Evolutionary conservation across 2,797 vertebrate species (phyloP), one percentile per base, ranked within the genome.

Genomic region (Fringilla coelebs): DNA sequence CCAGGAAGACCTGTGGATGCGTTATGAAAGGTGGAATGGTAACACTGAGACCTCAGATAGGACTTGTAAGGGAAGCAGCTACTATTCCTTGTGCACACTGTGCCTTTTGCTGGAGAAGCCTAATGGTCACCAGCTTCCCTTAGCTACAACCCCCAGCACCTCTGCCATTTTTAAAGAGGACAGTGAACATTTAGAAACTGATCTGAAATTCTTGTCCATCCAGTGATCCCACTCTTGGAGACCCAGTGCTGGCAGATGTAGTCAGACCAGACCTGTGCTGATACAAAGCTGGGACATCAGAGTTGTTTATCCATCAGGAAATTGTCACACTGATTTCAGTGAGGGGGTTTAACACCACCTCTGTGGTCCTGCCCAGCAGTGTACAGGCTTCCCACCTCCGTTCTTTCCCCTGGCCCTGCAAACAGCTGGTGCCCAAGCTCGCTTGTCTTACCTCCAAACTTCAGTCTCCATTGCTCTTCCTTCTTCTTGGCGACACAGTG

Each of bases 221-320:
- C 40, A 60, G 8, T 73, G 38, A 88, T 20, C 6, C 26, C 9
- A 4, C 29, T 65, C 54, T 61, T 45, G n/a, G 51, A 81, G 31
- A 67, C 15, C 24, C 46, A 49, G 7, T 0, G 0, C 49, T 78
- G 40, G 24, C 32, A 86, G 43, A n/a, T 8, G 6, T 21, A 43
- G 14, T 24, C 45, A 51, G 34, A 73, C 13, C 13, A 61, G 84
- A 62, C 40, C 43, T 87, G 11, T 60, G 51, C 29, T 82, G 51
- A 36, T 36, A 31, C 10, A 46, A 41, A 90, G 16, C 18, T 55
- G 54, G 68, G 68, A 49, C 13, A 29, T 34, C 10, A 3, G 54
- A 57, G 17, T 9, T 0, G 0, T 60, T 84, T 45, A 31, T 43
- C 18, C 19, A 20, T 26, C 17, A 36, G 51, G 43, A 75, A n/a